These are phyloP conservation scores for Calyptommatus sinebrachiatus DNA, from an alignment of 2,113 vertebrate species.

Conservation along the genomic window DNA sequence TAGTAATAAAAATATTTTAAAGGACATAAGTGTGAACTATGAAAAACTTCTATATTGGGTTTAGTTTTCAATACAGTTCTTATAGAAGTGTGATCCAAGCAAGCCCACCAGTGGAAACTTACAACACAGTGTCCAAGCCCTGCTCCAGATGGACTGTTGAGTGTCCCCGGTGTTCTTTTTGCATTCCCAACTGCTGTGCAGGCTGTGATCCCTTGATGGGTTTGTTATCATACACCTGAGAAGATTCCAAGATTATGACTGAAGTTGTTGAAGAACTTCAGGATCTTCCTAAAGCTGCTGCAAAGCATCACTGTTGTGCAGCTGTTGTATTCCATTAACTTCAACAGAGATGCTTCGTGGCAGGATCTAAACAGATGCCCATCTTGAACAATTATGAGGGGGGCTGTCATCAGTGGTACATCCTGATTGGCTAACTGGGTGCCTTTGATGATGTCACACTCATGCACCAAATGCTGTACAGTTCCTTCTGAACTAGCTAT, in stretches of 20 bases:
- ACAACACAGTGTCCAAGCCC: not conserved
- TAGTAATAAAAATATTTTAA: too few relatives aligned
- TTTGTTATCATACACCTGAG: not conserved
- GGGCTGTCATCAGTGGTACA: not conserved
- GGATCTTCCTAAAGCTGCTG: not conserved
- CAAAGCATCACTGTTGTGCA: not conserved
- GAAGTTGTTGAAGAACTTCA: not conserved
- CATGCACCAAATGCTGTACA: not conserved
- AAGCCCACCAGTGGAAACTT: not conserved
- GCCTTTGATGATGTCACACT: constrained; percentile 28
- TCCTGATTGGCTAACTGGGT: constrained; percentile 14
- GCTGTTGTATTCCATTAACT: not conserved
- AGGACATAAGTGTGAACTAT: not conserved
- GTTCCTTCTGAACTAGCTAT: not conserved
- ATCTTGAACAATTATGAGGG: not conserved
- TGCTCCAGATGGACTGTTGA: not conserved
- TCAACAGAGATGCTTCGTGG: not conserved
- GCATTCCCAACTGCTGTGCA: not conserved
- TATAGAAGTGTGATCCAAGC: not conserved
- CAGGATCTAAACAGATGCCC: not conserved
- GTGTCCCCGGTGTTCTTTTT: not conserved
- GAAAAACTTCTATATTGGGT: not conserved
- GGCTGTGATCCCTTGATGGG: not conserved
- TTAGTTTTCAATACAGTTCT: not conserved
- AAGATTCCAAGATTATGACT: not conserved